Evolutionary conservation across 2,113 vertebrate species (phyloP).

Genomic region (Laticauda colubrina): DNA sequence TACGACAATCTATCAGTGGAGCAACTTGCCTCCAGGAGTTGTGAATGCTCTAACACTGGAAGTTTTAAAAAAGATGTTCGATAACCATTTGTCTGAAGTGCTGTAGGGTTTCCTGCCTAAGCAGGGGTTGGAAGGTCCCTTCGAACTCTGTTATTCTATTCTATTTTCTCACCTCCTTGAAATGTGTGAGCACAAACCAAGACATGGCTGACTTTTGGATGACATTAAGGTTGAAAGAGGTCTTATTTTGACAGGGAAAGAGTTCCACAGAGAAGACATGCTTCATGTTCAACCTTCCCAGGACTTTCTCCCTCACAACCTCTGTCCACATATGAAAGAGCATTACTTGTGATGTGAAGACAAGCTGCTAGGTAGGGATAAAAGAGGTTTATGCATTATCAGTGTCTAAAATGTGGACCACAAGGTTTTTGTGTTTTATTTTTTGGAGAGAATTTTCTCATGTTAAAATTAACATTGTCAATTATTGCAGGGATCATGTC

Average conservation of each 20-base stretch:
- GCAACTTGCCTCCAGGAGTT: no score
- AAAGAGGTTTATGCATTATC: background rate
- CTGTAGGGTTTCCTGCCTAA: no score
- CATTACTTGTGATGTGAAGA: background rate
- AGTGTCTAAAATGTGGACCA: background rate
- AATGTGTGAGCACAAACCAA: background rate
- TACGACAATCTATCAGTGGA: no score
- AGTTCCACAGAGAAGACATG: background rate
- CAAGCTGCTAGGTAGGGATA: background rate
- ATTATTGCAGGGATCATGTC: background rate
- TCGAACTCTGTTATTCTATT: no score
- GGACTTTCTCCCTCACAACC: background rate
- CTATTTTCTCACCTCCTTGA: background rate
- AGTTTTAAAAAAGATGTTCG: no score
- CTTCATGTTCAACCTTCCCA: background rate
- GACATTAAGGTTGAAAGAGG: background rate
- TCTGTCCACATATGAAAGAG: background rate
- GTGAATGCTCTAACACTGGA: no score
- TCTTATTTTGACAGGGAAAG: background rate
- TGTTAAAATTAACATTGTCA: background rate
- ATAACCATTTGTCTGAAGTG: no score
- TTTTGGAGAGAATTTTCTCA: background rate
- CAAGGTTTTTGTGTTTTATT: background rate
- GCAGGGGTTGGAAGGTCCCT: no score
- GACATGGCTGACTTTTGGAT: background rate